Evolutionary conservation across 2,797 vertebrate species (phyloP), one percentile per base, ranked within the genome.

Genomic region (Picus viridis): DNA sequence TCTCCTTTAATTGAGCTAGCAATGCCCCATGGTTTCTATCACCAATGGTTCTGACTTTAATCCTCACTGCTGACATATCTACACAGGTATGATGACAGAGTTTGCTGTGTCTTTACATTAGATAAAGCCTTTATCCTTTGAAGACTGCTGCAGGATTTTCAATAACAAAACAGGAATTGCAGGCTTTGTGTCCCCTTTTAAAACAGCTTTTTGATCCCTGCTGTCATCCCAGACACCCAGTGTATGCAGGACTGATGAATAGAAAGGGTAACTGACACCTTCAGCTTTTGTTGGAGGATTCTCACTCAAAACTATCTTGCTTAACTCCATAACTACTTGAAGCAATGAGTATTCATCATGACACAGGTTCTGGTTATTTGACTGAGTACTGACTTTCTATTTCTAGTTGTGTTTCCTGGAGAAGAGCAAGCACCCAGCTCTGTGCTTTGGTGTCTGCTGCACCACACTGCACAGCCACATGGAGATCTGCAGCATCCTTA

Each of bases 401-500:
- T 63, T 69, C 79, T 53, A 34, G 36, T 10, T 67, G 26, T 17
- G 24, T 16, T 92, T 45, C 80, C 67, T 76, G 1, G 1, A 70
- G 62, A 71, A 72, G 29, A 90, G 47, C 49, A 79, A 81, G 57
- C 2, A 1, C 16, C 32, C 47, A 32, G 29, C 54, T 72, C 54
- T 70, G 64, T 30, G 58, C 7, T 10, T 20, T 3, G 9, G 30
- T 20, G 39, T 11, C 32, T n/a, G n/a, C 30, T 5, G 20, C 72
- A 83, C 3, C 18, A 2, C 1, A 10, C 65, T n/a, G 65, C 32
- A 16, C 4, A 2, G 62, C 13, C 3, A 1, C 3, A 36, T 7
- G 20, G 59, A 26, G 59, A 39, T 36, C 68, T 36, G 57, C 19
- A 0, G 43, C 51, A 70, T 3, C 61, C 88, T 86, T 97, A 99